phyloP scores from a whole-genome alignment of 2,888 invertebrate species.

The Eupithecia abbreviata region DNA sequence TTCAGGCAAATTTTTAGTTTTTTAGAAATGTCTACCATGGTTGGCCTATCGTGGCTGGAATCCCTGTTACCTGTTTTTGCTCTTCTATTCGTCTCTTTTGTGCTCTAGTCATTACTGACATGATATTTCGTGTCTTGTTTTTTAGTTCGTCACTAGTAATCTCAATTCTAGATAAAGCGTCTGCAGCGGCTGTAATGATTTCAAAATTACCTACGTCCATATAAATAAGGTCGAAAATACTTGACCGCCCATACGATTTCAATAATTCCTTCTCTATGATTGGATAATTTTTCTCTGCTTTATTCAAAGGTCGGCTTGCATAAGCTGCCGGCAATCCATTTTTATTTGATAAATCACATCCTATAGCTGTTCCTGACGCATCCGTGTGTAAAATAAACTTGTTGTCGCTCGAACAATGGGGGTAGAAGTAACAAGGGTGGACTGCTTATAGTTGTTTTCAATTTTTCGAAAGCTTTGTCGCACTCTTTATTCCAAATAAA shows the following conservation, averaged over 20 bases:
- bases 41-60: no score
- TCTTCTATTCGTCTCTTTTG: background rate
- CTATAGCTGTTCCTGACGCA: no score
- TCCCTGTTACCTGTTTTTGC: no score
- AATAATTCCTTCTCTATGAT: no score
- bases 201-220: background rate
- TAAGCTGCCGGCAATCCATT: no score
- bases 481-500: no score
- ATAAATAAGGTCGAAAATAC: slow-evolving; percentile 25
- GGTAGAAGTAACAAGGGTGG: background rate
- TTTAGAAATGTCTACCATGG: no score
- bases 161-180: slow-evolving; percentile 27
- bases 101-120: slow-evolving; percentile 18
- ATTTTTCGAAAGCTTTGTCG: background rate
- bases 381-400: background rate
- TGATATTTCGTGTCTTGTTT: background rate
- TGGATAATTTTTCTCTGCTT: no score
- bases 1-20: no score
- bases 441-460: background rate
- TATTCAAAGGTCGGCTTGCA: no score
- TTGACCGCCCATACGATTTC: slow-evolving; percentile 22
- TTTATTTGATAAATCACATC: no score
- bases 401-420: background rate
- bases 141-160: slow-evolving; percentile 15
- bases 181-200: slow-evolving; percentile 33